Conservation (phyloP, 2,113 vertebrate genomes). For the Perognathus longimembris region DNA sequence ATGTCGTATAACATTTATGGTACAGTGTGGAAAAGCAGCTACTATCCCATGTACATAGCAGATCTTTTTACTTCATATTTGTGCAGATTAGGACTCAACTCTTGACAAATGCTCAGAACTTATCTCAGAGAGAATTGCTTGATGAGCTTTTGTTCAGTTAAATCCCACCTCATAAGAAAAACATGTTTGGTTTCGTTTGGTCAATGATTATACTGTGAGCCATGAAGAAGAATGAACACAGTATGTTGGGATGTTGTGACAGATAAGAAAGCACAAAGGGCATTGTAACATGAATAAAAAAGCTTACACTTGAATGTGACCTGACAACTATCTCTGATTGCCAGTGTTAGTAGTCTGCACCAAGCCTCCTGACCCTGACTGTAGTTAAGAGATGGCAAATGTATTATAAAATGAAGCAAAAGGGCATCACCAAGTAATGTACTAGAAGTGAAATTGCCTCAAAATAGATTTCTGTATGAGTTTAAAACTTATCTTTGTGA, state of each 20-base stretch:
- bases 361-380: not conserved
- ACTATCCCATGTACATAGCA: not conserved
- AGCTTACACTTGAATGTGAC: not conserved
- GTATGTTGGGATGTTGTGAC: not conserved
- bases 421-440: not conserved
- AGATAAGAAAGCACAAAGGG: not conserved
- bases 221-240: not conserved
- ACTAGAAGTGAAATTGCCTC: not conserved
- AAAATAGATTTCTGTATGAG: not conserved
- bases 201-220: constrained; percentile 25
- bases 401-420: constrained; percentile 31
- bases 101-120: not conserved
- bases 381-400: not conserved
- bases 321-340: not conserved
- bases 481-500: not conserved
- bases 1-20: not conserved
- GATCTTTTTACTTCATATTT: constrained; percentile 2
- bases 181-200: constrained; percentile 18
- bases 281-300: not conserved
- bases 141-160: not conserved
- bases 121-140: not conserved
- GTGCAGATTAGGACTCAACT: not conserved
- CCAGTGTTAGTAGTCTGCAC: not conserved
- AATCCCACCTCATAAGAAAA: not conserved
- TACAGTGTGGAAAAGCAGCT: not conserved